Percentiles rank a stretch among this genome's conserved stretches.
phyloP scores from a whole-genome alignment of 1,140 invertebrate genomes.

The Drosophila truncata region DNA sequence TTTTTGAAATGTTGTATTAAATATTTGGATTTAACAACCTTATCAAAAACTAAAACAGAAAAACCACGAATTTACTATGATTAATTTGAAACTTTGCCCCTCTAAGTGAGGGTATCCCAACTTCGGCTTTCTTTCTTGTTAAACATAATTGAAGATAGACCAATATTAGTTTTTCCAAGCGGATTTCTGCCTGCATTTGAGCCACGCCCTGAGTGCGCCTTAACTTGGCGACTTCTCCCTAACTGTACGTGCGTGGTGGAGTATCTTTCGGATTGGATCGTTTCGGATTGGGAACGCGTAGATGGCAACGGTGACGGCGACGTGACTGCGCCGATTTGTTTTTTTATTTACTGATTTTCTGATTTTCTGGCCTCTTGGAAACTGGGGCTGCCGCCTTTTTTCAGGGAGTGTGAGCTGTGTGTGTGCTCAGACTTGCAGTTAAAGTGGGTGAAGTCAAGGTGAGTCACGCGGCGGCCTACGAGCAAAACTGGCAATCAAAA shows the following conservation, averaged over 20 bases:
- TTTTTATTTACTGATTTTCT: conserved; percentile 36
- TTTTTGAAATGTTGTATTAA: too few species aligned
- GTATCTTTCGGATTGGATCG: conserved; percentile 27
- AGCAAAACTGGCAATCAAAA: conserved; percentile 29
- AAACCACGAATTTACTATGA: too few species aligned
- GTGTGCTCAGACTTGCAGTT: conserved; percentile 18
- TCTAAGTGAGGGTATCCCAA: neutral
- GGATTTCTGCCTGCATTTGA: conserved; percentile 1
- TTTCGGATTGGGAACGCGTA: conserved; percentile 4
- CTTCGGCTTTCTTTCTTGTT: neutral
- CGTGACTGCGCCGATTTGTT: conserved; percentile 30
- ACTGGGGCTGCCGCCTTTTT: conserved; percentile 40
- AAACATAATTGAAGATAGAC: neutral
- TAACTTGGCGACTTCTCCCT: conserved; percentile 11
- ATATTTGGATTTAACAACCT: too few species aligned
- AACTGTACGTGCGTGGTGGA: conserved; percentile 32
- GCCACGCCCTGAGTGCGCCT: conserved; percentile 10
- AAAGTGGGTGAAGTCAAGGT: conserved; percentile 41
- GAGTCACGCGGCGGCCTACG: conserved; percentile 29
- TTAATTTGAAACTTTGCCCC: neutral
- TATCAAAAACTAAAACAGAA: too few species aligned
- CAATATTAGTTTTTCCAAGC: conserved; percentile 10
- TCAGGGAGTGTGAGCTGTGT: conserved; percentile 38
- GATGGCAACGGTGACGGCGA: conserved; percentile 24
- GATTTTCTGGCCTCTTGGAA: conserved; percentile 43